Percentiles rank a stretch among this genome's conserved stretches.
Conservation (phyloP, 2,113 vertebrate genomes). For the Calidris pygmaea region DNA sequence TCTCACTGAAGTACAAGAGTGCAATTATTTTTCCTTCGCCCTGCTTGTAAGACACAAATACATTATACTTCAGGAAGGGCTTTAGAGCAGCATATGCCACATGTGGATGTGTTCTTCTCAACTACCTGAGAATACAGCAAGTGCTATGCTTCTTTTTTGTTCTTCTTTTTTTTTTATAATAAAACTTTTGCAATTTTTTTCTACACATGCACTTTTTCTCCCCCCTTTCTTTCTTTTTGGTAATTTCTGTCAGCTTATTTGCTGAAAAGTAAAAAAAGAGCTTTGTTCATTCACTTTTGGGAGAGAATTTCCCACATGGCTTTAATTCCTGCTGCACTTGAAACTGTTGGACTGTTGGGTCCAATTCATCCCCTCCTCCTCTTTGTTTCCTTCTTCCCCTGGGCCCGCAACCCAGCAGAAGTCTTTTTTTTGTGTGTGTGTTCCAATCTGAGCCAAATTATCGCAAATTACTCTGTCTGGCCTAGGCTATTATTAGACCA, state of each 20-base stretch:
- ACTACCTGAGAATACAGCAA: background rate
- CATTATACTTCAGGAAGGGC: background rate
- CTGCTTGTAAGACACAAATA: slow-evolving; percentile 7
- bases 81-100: background rate
- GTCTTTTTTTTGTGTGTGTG: background rate
- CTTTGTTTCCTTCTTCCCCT: slow-evolving; percentile 18
- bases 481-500: slow-evolving; percentile 40
- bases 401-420: background rate
- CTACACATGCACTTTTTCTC: background rate
- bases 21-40: slow-evolving; percentile 16
- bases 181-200: background rate
- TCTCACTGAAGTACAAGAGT: slow-evolving; percentile 5
- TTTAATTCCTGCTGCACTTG: background rate
- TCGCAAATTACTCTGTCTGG: background rate
- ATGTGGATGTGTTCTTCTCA: background rate
- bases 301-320: background rate
- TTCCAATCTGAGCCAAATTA: slow-evolving; percentile 35
- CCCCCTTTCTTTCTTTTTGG: background rate
- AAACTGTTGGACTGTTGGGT: background rate
- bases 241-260: background rate
- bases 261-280: background rate
- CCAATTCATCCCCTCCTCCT: background rate
- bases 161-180: background rate
- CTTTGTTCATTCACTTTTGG: background rate
- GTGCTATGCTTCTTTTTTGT: background rate